These are phyloP conservation scores for Nanorana parkeri DNA, from an alignment of 2,113 vertebrate species.

Conservation along the genomic window DNA sequence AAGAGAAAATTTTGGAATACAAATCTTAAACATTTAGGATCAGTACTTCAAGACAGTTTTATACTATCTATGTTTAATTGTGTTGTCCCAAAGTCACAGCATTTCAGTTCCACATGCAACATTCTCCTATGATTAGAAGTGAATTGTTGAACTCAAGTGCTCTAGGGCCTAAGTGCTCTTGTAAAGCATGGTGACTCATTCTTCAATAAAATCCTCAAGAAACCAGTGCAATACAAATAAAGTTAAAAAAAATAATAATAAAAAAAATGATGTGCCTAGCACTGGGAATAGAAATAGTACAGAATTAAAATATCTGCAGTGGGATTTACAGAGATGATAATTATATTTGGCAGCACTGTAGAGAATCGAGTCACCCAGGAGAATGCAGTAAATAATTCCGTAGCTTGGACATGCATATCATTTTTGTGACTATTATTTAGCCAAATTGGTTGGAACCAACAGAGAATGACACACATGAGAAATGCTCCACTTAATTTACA, in stretches of 20 bases:
- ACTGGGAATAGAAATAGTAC: constrained; percentile 39
- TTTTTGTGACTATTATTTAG: constrained; percentile 27
- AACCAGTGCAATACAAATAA: constrained; percentile 9
- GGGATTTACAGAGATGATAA: constrained; percentile 42
- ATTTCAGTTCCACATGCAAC: constrained; percentile 34
- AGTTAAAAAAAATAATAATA: neutral
- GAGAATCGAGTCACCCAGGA: constrained; percentile 21
- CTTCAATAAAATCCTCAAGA: constrained; percentile 50
- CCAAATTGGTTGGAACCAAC: constrained; percentile 6
- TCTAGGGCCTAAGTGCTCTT: constrained; percentile 50
- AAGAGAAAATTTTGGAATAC: too few relatives aligned
- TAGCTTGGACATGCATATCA: constrained; percentile 17
- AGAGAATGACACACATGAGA: constrained; percentile 14
- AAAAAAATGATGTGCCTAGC: constrained; percentile 21
- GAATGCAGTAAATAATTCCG: constrained; percentile 20
- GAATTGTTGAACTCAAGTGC: constrained; percentile 41
- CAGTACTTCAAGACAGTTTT: neutral
- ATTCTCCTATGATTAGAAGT: constrained; percentile 38
- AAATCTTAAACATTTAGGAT: neutral
- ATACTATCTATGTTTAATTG: neutral
- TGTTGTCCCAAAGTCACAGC: constrained; percentile 26
- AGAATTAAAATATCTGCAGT: constrained; percentile 37
- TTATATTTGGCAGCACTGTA: constrained; percentile 47
- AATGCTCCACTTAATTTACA: neutral
- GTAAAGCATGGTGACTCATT: constrained; percentile 49